Base-by-base conservation (phyloP, 2,797 vertebrate species). In the Malurus splendens region DNA sequence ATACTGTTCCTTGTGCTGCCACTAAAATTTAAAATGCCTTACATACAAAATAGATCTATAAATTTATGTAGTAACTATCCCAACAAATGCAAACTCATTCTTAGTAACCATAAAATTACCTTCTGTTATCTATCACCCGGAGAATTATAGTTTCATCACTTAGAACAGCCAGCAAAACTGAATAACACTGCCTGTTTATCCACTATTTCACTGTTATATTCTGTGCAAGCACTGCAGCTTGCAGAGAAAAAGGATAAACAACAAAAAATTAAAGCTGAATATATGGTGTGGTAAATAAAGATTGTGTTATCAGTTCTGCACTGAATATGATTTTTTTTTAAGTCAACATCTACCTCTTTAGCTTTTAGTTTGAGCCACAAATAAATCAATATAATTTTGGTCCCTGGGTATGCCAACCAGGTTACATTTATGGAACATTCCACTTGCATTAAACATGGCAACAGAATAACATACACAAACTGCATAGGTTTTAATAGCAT, bases 51-150 rank as follows among this genome's bases (percentile, higher is more conserved):
- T 97, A 94, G 94, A 96, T 96, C 97, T 97, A 97, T 98, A 98
- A 98, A 98, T 98, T 98, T 97, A 96, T 97, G 94, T 97, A 96
- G 97, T 96, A 97, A 97, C 97, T 96, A 97, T 96, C 96, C 96
- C 97, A 97, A 97, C 96, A 97, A 97, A 97, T 98, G 96, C 97
- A 98, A 97, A 97, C 96, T 95, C 97, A 96, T 97, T 98, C 97
- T 97, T 97, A 93, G 97, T 96, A 97, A 97, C 97, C 97, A 97
- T 98, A 97, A 98, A 98, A 97, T 98, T 97, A 97, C 97, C 97
- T 98, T 97, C 97, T 97, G 97, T 97, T 98, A 97, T 97, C 97
- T 97, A 96, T 97, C 97, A 97, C 94, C 94, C 91, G 88, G 95
- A 97, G 97, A 98, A 95, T 97, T 98, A 98, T 95, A 95, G 97